These are phyloP conservation scores for Diaprepes abbreviatus DNA, from an alignment of 2,888 invertebrate species.

Conservation along the genomic window DNA sequence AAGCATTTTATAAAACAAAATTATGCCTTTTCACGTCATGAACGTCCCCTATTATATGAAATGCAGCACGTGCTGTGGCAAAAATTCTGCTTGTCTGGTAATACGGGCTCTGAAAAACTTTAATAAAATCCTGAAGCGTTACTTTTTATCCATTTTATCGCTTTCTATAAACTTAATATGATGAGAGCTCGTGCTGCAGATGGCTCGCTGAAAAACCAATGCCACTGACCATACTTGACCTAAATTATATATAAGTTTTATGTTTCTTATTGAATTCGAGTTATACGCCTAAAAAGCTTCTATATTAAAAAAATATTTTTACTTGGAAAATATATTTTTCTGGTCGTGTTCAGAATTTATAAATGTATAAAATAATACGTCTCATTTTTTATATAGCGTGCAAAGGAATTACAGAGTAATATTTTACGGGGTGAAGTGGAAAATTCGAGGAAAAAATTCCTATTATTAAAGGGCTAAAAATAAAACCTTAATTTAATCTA, in stretches of 20 bases:
- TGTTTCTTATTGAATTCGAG: neutral
- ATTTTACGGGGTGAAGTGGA: too few species aligned
- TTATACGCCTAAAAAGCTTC: neutral
- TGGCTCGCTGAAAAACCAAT: slow-evolving; percentile 18
- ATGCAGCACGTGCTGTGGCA: slow-evolving; percentile 19
- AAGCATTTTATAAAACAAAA: slow-evolving; percentile 3
- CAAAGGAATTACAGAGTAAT: too few species aligned
- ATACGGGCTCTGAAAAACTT: slow-evolving; percentile 14
- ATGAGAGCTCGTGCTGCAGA: slow-evolving; percentile 19
- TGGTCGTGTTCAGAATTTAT: too few species aligned
- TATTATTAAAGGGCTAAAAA: too few species aligned
- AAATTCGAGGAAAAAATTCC: too few species aligned
- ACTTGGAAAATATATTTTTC: too few species aligned
- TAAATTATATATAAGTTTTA: slow-evolving; percentile 20
- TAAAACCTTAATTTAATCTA: too few species aligned
- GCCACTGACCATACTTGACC: slow-evolving; percentile 21
- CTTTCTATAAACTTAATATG: slow-evolving; percentile 32
- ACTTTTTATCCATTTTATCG: slow-evolving; percentile 31
- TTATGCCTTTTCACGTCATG: neutral
- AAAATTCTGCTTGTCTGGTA: slow-evolving; percentile 24
- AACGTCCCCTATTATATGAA: neutral
- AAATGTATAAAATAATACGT: too few species aligned
- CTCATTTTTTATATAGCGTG: too few species aligned
- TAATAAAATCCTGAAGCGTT: slow-evolving; percentile 28
- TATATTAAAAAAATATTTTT: neutral